Evolutionary conservation across 2,113 vertebrate genomes (phyloP).

Genomic region (Gasterosteus nipponicus): DNA sequence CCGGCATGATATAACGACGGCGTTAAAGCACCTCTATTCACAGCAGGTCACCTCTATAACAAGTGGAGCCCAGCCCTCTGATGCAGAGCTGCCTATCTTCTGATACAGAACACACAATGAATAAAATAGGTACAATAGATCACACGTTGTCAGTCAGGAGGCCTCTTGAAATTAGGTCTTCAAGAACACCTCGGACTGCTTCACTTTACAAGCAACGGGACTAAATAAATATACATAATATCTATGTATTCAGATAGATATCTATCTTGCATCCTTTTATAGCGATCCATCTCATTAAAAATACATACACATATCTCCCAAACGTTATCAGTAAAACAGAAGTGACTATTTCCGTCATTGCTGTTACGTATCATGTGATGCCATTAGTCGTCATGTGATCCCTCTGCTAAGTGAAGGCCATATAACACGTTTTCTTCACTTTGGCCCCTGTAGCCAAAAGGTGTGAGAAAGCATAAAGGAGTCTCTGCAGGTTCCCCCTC

Average conservation of each 20-base stretch:
- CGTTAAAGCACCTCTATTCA: neutral
- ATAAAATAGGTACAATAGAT: conserved; percentile 25
- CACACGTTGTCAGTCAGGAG: conserved; percentile 16
- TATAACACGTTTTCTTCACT: conserved; percentile 2
- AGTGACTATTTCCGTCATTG: conserved; percentile 1
- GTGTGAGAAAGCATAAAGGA: conserved; percentile 37
- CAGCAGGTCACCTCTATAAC: neutral
- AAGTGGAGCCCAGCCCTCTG: conserved; percentile 43
- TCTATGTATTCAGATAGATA: neutral
- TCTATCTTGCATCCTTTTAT: neutral
- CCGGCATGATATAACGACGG: neutral
- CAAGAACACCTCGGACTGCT: neutral
- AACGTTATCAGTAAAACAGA: neutral
- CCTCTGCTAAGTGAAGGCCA: conserved; percentile 9
- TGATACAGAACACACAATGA: conserved; percentile 54
- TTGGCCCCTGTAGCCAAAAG: neutral
- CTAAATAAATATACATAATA: conserved; percentile 5
- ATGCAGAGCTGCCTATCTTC: conserved; percentile 54
- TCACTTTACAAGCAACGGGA: neutral
- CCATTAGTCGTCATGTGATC: neutral
- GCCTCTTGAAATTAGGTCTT: conserved; percentile 15
- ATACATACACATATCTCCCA: neutral
- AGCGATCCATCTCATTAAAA: conserved; percentile 3
- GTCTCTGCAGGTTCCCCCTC: conserved; percentile 22
- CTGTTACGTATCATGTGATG: neutral